Evolutionary conservation across 2,888 invertebrate genomes (phyloP), one percentile per base, ranked within the genome.

Genomic region (Mellilla xanthometata): DNA sequence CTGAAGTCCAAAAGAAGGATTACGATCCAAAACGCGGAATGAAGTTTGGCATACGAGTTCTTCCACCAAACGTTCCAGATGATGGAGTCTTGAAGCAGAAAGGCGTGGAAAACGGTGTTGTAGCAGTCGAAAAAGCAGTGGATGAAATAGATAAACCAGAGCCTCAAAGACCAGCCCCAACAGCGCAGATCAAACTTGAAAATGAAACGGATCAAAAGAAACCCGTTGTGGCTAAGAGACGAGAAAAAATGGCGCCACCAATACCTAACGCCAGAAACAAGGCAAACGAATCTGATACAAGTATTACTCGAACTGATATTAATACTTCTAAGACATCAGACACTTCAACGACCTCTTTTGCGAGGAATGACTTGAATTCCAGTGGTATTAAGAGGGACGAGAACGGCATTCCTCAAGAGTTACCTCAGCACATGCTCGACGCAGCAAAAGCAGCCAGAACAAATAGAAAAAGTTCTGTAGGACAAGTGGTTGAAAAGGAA

Each of bases 391-490:
- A 90, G 67, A 69, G 93, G 58, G 91, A 91, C 59, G 80, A 90
- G 53, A 87, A 92, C 62, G 90, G 93, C 19, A 91, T 94, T 60
- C 94, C 94, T 33, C 92, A 93, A 63, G 94, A 94, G 64, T 87
- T 94, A 54, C 94, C 94, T 2, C 91, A 91, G 45, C 93, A 93
- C 54, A 94, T 95, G 84, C 81, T 93, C 47, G 93, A 94, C 39
- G 95, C 95, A 0, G 95, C 94, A 0, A 91, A 92, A 69, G 93
- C 93, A 1, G 95, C 94, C 0, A 86, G 92, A 56, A 91, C 90
- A 43, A 94, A 94, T 56, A 86, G 95, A 33, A 94, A 92, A 68
- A 92, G 92, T 58, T 72, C 81, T 1, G 52, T 74, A 10, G 89
- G 88, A 33, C 54, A 79, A 9, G 60, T 81, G 13, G 62, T 65